phyloP scores from a whole-genome alignment of 2,797 vertebrate genomes.

The Bovichtus diacanthus region DNA sequence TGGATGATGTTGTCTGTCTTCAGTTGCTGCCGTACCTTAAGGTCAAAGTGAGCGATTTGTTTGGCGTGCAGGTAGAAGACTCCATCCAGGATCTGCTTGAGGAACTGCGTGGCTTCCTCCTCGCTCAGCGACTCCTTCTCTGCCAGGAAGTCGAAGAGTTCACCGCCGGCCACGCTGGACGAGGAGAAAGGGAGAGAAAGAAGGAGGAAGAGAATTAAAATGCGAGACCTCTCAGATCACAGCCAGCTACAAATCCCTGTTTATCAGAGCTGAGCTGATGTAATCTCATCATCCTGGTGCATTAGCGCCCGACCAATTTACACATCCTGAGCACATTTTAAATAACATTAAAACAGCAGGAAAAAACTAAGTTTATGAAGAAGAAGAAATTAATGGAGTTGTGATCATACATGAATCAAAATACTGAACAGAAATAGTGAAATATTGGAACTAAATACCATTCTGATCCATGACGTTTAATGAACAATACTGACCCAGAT shows the following conservation, averaged over 20 bases:
- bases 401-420: background rate
- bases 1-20: background rate
- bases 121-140: constrained; percentile 98
- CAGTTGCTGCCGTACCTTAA: constrained; percentile 88
- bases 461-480: background rate
- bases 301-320: constrained; percentile 54
- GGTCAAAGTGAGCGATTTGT: constrained; percentile 97
- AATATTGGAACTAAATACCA: background rate
- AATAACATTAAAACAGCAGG: background rate
- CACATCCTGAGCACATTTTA: constrained; percentile 25
- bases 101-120: constrained; percentile 98
- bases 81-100: constrained; percentile 98
- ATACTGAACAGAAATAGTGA: background rate
- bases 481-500: background rate
- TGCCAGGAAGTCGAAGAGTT: constrained; percentile 98
- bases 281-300: constrained; percentile 71
- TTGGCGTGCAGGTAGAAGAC: constrained; percentile 97
- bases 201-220: constrained; percentile 38
- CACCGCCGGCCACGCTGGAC: constrained; percentile 94
- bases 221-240: constrained; percentile 48
- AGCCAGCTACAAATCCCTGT: constrained; percentile 67
- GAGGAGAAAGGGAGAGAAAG: background rate
- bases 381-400: background rate
- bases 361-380: background rate
- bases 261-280: constrained; percentile 65